Base-by-base conservation (phyloP, 2,797 vertebrate genomes). In the Halcyon chelicuti region DNA sequence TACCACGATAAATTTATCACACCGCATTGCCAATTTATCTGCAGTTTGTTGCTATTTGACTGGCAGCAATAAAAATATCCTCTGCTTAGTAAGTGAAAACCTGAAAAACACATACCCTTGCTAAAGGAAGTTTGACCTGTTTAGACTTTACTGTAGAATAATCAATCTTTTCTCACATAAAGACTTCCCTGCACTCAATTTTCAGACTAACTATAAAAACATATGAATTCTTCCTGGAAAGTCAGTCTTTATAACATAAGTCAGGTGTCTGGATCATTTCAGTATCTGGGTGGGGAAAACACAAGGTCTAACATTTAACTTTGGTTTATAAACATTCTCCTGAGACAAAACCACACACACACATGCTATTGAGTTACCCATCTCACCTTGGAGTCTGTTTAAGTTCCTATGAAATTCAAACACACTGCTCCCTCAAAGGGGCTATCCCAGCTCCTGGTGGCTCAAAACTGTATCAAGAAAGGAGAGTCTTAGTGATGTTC, bases 401-500 rank as follows among this genome's bases (percentile, higher is more conserved):
- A 71, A 87, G 42, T 73, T 85, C 60, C 79, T 68, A 29, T 22
- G 39, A 81, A 91, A 71, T 71, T 47, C 79, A 91, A 90, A 81
- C 22, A 60, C 29, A 39, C 21, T 15, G 12, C 25, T 76, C 66
- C 54, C 80, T 37, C 39, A 61, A 78, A 88, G 76, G 79, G 80
- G 62, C n/a, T 94, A 95, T 90, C 58, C 76, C 70, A 95, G 70
- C 29, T 66, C 25, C 47, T 22, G 29, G 35, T 88, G 20, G 44
- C 88, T 94, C 93, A 96, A 63, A 97, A 91, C 80, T 12, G 21
- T 81, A 93, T 40, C 42, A 85, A 88, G 91, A 93, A 91, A 90
- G 28, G 51, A 79, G 47, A 86, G 31, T 70, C 39, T 80, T 88
- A 2, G 3, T 54, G 46, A 79, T 55, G 58, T 67, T 94, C 83